Conservation (phyloP, 2,113 vertebrate genomes). For the Acrocephalus kingi region DNA sequence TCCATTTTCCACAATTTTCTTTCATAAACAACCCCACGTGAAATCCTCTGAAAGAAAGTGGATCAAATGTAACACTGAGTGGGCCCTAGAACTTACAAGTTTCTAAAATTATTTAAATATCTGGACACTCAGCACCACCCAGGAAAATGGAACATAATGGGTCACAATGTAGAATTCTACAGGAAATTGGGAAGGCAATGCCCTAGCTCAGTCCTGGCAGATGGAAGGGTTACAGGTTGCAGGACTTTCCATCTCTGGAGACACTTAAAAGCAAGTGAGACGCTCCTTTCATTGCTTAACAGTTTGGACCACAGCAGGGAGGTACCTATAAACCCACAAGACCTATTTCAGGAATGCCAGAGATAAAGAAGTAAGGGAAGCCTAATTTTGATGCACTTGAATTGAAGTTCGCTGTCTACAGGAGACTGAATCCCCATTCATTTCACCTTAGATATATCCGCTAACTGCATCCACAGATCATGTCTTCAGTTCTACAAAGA, state of each 20-base stretch:
- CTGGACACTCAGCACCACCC: not conserved
- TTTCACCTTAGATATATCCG: not conserved
- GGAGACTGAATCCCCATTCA: not conserved
- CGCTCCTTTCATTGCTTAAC: not conserved
- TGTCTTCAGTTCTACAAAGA: not conserved
- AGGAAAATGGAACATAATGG: not conserved
- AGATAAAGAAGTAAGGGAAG: not conserved
- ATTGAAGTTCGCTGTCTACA: not conserved
- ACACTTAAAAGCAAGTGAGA: not conserved
- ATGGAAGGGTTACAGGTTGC: not conserved
- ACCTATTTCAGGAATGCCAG: not conserved
- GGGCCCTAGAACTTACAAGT: fast-evolving
- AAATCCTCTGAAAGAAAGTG: not conserved
- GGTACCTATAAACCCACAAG: not conserved
- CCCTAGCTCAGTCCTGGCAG: not conserved
- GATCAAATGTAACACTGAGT: not conserved
- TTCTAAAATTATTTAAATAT: not conserved
- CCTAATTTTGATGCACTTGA: not conserved
- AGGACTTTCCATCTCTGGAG: not conserved
- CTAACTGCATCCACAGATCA: not conserved
- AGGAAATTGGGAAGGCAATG: not conserved
- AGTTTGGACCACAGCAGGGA: not conserved
- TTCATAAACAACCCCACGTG: not conserved
- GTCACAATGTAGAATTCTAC: not conserved
- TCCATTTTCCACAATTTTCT: not conserved